Conservation (phyloP, 2,888 invertebrate species). For the Galeruca laticollis region DNA sequence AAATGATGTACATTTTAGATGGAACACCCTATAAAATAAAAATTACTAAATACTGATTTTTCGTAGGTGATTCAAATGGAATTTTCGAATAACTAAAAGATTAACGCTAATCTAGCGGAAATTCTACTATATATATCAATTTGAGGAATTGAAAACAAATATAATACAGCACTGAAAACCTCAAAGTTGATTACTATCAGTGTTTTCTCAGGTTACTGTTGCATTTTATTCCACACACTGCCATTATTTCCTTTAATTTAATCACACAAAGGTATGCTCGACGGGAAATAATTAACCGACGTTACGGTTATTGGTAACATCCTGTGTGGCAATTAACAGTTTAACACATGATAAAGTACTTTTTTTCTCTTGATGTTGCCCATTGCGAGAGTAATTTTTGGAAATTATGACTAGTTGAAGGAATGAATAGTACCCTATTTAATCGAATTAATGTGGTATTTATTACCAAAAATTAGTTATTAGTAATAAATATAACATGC, state of each 20-base stretch:
- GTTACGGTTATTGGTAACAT: conserved; percentile 56
- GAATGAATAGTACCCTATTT: neutral
- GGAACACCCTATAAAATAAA: no score
- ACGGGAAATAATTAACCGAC: conserved; percentile 57
- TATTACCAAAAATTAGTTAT: no score
- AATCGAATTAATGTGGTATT: neutral
- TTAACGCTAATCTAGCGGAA: neutral
- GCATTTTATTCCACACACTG: conserved; percentile 31
- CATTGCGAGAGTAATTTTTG: conserved; percentile 13
- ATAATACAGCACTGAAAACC: conserved; percentile 18
- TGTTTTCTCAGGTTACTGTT: conserved; percentile 30
- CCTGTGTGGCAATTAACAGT: conserved; percentile 52
- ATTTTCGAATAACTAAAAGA: neutral
- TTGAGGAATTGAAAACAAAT: neutral
- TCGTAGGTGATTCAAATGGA: neutral
- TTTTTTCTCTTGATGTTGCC: conserved; percentile 27
- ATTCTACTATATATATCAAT: conserved; percentile 2
- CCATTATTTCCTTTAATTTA: conserved; percentile 48
- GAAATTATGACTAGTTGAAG: conserved; percentile 17
- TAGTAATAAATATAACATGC: no score
- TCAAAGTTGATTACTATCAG: conserved; percentile 14
- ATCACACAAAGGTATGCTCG: conserved; percentile 51
- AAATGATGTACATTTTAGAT: no score
- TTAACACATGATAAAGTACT: conserved; percentile 47
- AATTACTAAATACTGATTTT: no score